A percentile compares a stretch with the other conserved stretches of the same genome.
Evolutionary conservation across 1,140 invertebrate species (phyloP).

Genomic region (Cataglyphis hispanica): DNA sequence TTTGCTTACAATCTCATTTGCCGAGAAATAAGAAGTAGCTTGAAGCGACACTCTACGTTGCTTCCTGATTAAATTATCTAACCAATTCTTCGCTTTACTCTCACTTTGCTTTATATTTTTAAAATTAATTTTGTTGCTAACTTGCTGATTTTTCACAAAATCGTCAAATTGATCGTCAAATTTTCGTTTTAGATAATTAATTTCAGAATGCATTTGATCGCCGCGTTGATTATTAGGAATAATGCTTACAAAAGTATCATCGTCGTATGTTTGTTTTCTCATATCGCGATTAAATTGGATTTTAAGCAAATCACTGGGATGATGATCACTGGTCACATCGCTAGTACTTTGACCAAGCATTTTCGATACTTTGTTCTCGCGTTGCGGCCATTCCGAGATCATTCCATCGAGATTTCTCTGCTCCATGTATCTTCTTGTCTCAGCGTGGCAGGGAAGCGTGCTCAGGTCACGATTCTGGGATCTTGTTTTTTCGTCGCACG

Average conservation of each 20-base stretch:
- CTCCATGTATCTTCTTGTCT: constrained; percentile 36
- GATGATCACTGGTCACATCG: neutral
- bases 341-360: constrained; percentile 46
- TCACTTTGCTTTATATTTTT: constrained; percentile 18
- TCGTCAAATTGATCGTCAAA: neutral
- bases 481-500: constrained; percentile 68
- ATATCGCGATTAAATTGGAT: neutral
- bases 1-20: constrained; percentile 18
- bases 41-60: neutral
- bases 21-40: neutral
- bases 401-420: constrained; percentile 2
- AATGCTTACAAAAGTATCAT: neutral
- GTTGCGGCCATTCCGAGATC: constrained; percentile 36
- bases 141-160: neutral
- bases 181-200: neutral
- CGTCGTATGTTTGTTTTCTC: neutral
- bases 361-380: constrained; percentile 4
- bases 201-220: neutral
- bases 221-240: neutral
- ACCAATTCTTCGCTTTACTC: neutral
- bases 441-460: constrained; percentile 37
- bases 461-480: constrained; percentile 53
- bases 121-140: neutral
- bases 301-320: neutral
- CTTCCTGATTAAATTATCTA: neutral